These are phyloP conservation scores for Saiga tatarica DNA, from an alignment of 2,113 vertebrate genomes.

Conservation along the genomic window DNA sequence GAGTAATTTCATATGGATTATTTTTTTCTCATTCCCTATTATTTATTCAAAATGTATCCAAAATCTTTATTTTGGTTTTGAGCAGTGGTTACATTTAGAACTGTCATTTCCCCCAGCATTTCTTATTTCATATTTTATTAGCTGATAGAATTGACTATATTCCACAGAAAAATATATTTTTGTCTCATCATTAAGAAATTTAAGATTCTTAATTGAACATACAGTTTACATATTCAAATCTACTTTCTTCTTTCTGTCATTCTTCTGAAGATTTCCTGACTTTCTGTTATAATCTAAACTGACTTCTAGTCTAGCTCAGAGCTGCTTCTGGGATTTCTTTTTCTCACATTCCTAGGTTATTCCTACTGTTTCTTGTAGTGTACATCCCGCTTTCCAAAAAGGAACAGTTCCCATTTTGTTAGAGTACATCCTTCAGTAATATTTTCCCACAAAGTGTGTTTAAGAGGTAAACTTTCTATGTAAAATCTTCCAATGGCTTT, in stretches of 20 bases:
- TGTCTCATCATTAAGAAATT: not conserved
- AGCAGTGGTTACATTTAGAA: not conserved
- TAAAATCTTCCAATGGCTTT: not conserved
- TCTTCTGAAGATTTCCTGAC: not conserved
- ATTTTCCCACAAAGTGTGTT: not conserved
- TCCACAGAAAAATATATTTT: not conserved
- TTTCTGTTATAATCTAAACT: not conserved
- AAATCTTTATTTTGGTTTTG: not conserved
- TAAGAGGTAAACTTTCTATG: not conserved
- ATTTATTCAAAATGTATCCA: not conserved
- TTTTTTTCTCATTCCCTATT: not conserved
- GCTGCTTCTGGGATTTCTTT: not conserved
- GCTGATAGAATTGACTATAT: not conserved
- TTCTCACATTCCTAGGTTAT: not conserved
- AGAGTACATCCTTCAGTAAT: not conserved
- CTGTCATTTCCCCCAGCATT: not conserved
- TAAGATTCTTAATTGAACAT: not conserved
- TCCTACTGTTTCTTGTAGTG: not conserved
- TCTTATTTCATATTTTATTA: not conserved
- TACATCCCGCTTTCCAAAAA: not conserved
- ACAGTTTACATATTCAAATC: not conserved
- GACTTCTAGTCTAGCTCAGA: not conserved
- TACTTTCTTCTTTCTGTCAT: not conserved
- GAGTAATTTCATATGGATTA: not conserved
- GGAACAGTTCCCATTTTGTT: not conserved